Evolutionary conservation across 2,113 vertebrate species (phyloP), one percentile per base, ranked within the genome.

Genomic region (Ictalurus furcatus): DNA sequence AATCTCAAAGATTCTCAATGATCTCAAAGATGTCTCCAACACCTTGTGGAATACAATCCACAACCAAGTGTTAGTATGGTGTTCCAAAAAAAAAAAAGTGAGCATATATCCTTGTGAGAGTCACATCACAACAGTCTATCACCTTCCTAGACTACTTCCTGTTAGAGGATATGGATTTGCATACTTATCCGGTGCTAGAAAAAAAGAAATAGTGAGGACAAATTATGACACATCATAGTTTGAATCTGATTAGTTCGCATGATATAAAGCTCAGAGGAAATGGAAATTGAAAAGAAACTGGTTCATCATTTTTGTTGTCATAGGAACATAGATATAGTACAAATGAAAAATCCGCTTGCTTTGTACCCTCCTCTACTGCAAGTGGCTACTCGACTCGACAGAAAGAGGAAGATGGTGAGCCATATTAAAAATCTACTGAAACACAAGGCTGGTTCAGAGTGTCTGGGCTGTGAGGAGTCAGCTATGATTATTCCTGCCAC

Each of bases 261-360:
- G 3, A 78, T 54, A 16, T n/a, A 30, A 79, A 79, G 25, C 80
- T 34, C 56, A 59, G 56, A 37, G 17, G 54, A 19, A 34, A 34
- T 9, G 34, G 54, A 37, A 12, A 58, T 34, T 1, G 48, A 54
- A 67, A 67, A 67, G 7, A 67, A 59, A 67, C 28, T n/a, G 69
- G 4, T 67, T 69, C 34, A 83, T 83, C 30, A 37, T 83, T 82
- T 13, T 82, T 83, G 80, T 82, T 82, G 54, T n/a, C 79, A 82
- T 82, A 25, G 79, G 3, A 82, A 82, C 79, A 34, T 37, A 58
- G n/a, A 59, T 79, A 23, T 59, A 82, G 23, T 34, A 80, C n/a
- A 58, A 34, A 58, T 81, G 2, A 81, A 58, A 58, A 81, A 81
- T 37, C 56, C 12, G 13, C 14, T 61, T 37, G 56, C 9, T 37